phyloP scores from a whole-genome alignment of 2,888 invertebrate species.

The Pardosa pseudoannulata region DNA sequence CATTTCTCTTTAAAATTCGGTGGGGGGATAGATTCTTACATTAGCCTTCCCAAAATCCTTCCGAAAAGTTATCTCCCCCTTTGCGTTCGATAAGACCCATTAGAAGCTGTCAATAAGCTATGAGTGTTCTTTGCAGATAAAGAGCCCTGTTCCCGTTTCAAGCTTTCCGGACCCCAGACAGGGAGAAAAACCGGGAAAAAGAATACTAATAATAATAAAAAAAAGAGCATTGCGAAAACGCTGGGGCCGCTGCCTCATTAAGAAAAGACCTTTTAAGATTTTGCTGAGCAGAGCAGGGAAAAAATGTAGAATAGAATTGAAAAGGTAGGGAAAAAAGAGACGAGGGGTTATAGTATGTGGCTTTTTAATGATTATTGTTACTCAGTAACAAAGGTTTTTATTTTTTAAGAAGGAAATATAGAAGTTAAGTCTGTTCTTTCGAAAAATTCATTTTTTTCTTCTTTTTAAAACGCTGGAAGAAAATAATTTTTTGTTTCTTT shows the following conservation, averaged over 20 bases:
- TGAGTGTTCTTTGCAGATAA: conserved; percentile 71
- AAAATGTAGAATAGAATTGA: conserved; percentile 31
- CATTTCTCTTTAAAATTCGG: conserved; percentile 58
- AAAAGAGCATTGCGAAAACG: conserved; percentile 25
- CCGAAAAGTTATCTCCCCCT: conserved; percentile 57
- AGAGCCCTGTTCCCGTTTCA: conserved; percentile 65
- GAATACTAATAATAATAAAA: not conserved
- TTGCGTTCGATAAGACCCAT: conserved; percentile 71
- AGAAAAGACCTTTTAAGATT: conserved; percentile 57
- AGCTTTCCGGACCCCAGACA: conserved; percentile 47
- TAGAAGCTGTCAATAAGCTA: conserved; percentile 73
- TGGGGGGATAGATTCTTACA: conserved; percentile 48
- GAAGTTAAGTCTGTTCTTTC: conserved; percentile 8
- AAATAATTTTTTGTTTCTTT: not conserved
- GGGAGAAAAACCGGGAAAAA: conserved; percentile 10
- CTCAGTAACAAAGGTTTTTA: conserved; percentile 59
- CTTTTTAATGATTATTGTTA: conserved; percentile 72
- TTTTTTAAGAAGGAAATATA: conserved; percentile 40
- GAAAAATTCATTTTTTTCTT: conserved; percentile 29
- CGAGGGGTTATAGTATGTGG: conserved; percentile 44
- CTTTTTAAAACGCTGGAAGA: conserved; percentile 14
- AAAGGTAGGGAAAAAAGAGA: conserved; percentile 13
- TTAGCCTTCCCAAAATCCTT: conserved; percentile 44
- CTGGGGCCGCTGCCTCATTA: conserved; percentile 54
- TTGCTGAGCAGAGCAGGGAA: conserved; percentile 49